Evolutionary conservation across 2,113 vertebrate genomes (phyloP).

Genomic region (Podarcis muralis): DNA sequence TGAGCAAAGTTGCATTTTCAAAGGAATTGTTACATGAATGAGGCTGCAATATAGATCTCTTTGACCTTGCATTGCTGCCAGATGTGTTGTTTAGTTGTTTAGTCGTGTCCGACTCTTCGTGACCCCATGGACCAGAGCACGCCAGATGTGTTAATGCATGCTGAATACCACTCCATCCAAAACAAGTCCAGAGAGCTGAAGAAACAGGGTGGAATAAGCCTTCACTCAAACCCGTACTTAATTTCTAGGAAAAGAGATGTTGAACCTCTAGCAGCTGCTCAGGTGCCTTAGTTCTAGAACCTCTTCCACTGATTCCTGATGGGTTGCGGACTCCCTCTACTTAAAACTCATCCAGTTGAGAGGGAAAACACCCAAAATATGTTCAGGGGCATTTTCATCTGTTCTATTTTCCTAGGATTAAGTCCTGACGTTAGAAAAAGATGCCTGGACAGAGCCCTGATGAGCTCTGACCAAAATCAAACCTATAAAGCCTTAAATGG

Average conservation of each 20-base stretch:
- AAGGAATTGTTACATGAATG: neutral
- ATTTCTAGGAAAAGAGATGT: neutral
- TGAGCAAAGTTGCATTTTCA: neutral
- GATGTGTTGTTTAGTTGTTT: neutral
- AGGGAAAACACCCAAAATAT: neutral
- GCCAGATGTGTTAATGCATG: neutral
- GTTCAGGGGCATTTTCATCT: neutral
- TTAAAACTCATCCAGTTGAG: neutral
- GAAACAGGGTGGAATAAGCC: neutral
- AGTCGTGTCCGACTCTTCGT: too few relatives aligned
- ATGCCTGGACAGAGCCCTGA: neutral
- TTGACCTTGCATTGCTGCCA: constrained; percentile 2
- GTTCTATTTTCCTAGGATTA: neutral
- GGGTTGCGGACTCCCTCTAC: neutral
- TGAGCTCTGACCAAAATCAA: neutral
- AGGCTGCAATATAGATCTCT: neutral
- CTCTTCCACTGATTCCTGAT: neutral
- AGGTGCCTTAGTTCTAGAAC: neutral
- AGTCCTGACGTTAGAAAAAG: too few relatives aligned
- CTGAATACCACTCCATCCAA: neutral
- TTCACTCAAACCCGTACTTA: neutral
- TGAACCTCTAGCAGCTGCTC: neutral
- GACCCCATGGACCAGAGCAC: too few relatives aligned
- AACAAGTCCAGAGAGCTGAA: neutral
- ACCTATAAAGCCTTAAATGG: neutral